Evolutionary conservation across 1,140 invertebrate species (phyloP), one percentile per base, ranked within the genome.

Genomic region (Phthorimaea operculella): DNA sequence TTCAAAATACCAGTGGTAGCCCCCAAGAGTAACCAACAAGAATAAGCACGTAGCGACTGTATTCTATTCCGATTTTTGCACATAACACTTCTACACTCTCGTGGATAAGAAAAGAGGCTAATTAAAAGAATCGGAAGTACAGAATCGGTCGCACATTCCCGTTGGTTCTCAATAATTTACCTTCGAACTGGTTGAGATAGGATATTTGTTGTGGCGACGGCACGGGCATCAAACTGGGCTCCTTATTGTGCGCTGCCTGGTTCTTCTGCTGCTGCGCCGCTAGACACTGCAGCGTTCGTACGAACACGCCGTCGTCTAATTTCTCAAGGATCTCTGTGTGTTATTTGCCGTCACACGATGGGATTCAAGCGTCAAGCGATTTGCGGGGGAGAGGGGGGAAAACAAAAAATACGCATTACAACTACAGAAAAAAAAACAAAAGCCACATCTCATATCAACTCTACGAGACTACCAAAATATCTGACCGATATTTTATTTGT

Each of bases 141-240:
- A 28, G 6, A 6, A 28, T 28, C 21, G 6, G 21, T 28, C 21
- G 2, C 21, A 28, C 2, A 28, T 28, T 28, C 21, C 21, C 21
- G 21, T 28, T 28, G 21, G 6, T 28, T 4, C 21, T 28, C 21
- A 28, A 28, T 28, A 28, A 28, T 28, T 84, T 86, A 87, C 85
- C 96, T 88, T 98, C 96, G 85, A 98, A 97, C 57, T 95, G 92
- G 88, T 96, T 97, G 58, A 97, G 89, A 88, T 97, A 98, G 67
- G 96, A 95, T 76, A 98, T 97, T 89, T 97, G 95, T 85, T 97
- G 96, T 28, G 96, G 96, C 54, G 96, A 97, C 58, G 96, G 96
- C 62, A 97, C 96, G 45, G 96, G 96, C 94, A 98, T 97, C 60
- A 98, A 86, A 86, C 96, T 96, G 21, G 94, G 92, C 83, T 96